Evolutionary conservation across 2,113 vertebrate species (phyloP), one percentile per base, ranked within the genome.

Genomic region (Pandion haliaetus): DNA sequence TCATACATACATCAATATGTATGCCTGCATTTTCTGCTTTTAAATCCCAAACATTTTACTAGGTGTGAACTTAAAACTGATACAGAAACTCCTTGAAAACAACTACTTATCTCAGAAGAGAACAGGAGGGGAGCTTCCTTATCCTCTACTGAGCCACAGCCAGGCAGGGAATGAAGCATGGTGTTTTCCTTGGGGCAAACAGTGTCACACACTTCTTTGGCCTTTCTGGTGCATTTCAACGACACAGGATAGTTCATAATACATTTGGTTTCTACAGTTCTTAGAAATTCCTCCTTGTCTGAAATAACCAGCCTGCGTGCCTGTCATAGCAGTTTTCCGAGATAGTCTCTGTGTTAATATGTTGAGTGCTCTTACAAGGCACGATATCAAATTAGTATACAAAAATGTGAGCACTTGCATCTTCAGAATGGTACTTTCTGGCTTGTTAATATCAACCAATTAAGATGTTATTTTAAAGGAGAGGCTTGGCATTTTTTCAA

Each of bases 391-490:
- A 69, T 88, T 62, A 57, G 66, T 81, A 63, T 77, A 90, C 93
- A 96, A 97, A 97, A 98, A 97, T 84, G 92, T 38, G 42, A 86
- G 36, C 93, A 91, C 93, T 97, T 98, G 90, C n/a, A 57, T 90
- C 90, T 92, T 82, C 76, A 88, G 95, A 98, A 92, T 74, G 82
- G 61, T 86, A 92, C 96, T 98, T 97, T 96, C 78, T 52, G 31
- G 3, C 82, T 97, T 97, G 96, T 97, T 96, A 87, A 82, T 95
- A 97, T 92, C 93, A 98, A 62, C 78, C 94, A 98, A 98, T 98
- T 98, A 98, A 95, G 94, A 96, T 95, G 90, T 96, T 97, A 97
- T 98, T 98, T 98, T 97, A 93, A 96, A 98, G 95, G 74, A 95
- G 55, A 97, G 67, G 57, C 57, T 82, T 98, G 97, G 98, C 97